These are phyloP conservation scores for Flexamia atlantica DNA, from an alignment of 2,888 invertebrate genomes.

Conservation along the genomic window DNA sequence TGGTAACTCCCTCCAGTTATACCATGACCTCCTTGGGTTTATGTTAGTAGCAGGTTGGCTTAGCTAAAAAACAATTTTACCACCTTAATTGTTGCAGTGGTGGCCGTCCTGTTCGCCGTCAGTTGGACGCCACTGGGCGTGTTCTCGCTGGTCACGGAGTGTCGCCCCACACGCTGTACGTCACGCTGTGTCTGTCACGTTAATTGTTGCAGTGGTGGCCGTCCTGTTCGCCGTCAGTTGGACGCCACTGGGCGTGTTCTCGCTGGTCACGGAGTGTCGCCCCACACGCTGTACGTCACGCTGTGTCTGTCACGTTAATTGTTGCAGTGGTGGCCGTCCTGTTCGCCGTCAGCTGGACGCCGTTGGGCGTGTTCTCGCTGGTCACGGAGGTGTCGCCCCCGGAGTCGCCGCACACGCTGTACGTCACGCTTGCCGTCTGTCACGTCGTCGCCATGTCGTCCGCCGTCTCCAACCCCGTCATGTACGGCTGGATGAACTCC, in stretches of 20 bases:
- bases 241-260: conserved; percentile 79
- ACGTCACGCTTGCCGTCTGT: conserved; percentile 76
- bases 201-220: conserved; percentile 5
- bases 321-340: conserved; percentile 73
- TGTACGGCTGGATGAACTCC: conserved; percentile 81
- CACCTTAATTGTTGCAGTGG: background rate
- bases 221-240: conserved; percentile 78
- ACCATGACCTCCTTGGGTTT: too few species aligned
- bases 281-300: conserved; percentile 73
- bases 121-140: conserved; percentile 80
- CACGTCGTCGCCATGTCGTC: conserved; percentile 79
- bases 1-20: too few species aligned
- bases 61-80: too few species aligned
- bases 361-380: conserved; percentile 77
- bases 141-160: conserved; percentile 75
- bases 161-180: conserved; percentile 72
- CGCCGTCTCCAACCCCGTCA: conserved; percentile 79
- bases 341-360: conserved; percentile 79
- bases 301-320: conserved; percentile 77
- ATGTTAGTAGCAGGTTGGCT: too few species aligned
- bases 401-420: conserved; percentile 71
- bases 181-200: conserved; percentile 72
- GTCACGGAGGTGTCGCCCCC: conserved; percentile 73
- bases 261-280: conserved; percentile 74
- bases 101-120: conserved; percentile 75